Evolutionary conservation across 2,888 invertebrate species (phyloP).

Genomic region (Eupsilia transversa): DNA sequence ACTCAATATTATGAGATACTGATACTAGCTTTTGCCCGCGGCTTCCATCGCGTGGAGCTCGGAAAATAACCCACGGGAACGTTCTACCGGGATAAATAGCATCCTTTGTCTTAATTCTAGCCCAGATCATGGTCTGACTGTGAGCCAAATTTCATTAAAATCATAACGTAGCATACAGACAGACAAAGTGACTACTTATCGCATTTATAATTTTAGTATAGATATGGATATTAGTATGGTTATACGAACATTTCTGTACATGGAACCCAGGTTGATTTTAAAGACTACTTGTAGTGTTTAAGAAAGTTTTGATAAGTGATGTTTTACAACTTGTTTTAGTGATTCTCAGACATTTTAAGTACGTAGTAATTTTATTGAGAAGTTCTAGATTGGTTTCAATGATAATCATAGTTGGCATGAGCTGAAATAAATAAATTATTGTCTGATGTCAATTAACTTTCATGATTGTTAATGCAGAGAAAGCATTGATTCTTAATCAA

Average conservation of each 20-base stretch:
- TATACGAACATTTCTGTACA: neutral
- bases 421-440: neutral
- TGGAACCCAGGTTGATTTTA: neutral
- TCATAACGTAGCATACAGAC: neutral
- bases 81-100: neutral
- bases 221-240: neutral
- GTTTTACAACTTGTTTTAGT: constrained; percentile 1
- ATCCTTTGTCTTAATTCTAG: too few species aligned
- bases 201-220: neutral
- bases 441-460: neutral
- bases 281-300: neutral
- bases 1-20: neutral
- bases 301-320: constrained; percentile 1
- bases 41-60: neutral
- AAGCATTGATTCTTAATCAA: neutral
- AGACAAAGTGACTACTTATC: neutral
- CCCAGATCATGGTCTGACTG: neutral
- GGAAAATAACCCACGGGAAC: too few species aligned
- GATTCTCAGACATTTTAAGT: neutral
- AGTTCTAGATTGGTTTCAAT: neutral
- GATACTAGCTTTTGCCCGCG: neutral
- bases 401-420: too few species aligned
- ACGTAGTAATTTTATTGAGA: neutral
- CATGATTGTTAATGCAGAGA: neutral
- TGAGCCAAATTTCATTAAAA: neutral